Evolutionary conservation across 2,888 invertebrate species (phyloP), one percentile per base, ranked within the genome.

Genomic region (Desoria tigrina): DNA sequence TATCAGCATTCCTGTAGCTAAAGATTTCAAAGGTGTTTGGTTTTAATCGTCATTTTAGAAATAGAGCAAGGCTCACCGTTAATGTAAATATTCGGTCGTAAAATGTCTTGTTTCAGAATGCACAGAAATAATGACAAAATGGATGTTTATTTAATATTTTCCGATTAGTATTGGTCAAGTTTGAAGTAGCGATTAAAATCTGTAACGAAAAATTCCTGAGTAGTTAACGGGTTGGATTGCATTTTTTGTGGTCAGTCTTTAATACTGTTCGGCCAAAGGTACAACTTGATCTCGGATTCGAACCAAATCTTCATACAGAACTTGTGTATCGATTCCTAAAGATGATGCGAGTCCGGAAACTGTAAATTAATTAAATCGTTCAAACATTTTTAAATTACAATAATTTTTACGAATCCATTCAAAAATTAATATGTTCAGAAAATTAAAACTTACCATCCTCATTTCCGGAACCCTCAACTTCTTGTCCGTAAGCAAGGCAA

Each of bases 241-340:
- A 32, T 7, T 32, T 32, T 32, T 32, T 32, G 32, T 11, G 11
- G 4, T 32, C 11, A 4, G 11, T 26, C 14, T 23, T 24, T 51
- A 26, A 37, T 57, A 57, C n/a, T 39, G 57, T 24, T 57, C 57
- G 7, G 57, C 57, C 18, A 57, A 21, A 4, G 57, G 58, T 26
- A 65, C 57, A 4, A 68, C 61, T n/a, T 63, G 56, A 28, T 68
- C 59, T 24, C 60, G 61, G 37, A 68, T 68, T 21, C 58, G 58
- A 18, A 68, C 26, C 58, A 68, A 45, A 32, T 68, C 65, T 11
- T 68, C 65, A 42, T 68, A 68, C 42, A 68, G 58, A 59, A 53
- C 24, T 37, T 61, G 56, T 50, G 59, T 28, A 42, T 68, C 68
- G 18, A 68, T 42, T 42, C 68, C 68, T 24, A 68, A 39, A 26